Conservation (phyloP, 2,888 invertebrate genomes). For the Sphaerophoria rueppellii region DNA sequence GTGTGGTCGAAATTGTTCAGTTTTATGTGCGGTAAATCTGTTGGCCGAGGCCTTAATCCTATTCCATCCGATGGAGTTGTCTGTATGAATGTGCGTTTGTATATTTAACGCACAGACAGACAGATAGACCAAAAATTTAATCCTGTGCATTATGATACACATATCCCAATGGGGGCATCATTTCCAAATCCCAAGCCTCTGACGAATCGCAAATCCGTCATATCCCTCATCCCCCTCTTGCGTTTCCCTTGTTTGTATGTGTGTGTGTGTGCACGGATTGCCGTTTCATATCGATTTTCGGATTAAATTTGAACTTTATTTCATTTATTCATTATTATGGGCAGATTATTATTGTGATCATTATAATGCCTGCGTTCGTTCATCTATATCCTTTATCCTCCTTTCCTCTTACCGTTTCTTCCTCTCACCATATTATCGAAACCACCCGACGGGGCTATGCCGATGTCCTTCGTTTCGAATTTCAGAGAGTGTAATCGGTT, state of each 20-base stretch:
- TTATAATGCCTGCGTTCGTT: conserved; percentile 67
- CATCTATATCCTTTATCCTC: conserved; percentile 50
- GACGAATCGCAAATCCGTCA: conserved; percentile 19
- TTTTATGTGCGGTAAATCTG: conserved; percentile 35
- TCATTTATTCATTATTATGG: conserved; percentile 73
- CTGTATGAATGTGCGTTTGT: background rate
- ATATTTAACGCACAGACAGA: background rate
- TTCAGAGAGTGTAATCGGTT: conserved; percentile 22
- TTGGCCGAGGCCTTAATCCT: conserved; percentile 49
- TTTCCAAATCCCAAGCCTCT: conserved; percentile 47
- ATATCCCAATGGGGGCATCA: conserved; percentile 5
- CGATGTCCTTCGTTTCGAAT: background rate
- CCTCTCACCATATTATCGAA: no score
- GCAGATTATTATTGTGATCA: conserved; percentile 74
- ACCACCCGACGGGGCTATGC: background rate
- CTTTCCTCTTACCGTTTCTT: background rate
- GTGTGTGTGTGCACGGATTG: conserved; percentile 47
- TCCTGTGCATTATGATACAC: conserved; percentile 44
- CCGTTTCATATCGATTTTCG: conserved; percentile 76
- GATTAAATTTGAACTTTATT: conserved; percentile 77
- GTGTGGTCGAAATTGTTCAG: conserved; percentile 4
- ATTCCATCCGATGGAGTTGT: background rate
- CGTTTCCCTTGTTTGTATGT: background rate
- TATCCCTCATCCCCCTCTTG: background rate
- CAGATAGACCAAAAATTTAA: conserved; percentile 36